phyloP scores from a whole-genome alignment of 2,113 vertebrate genomes.

The Eurypyga helias region DNA sequence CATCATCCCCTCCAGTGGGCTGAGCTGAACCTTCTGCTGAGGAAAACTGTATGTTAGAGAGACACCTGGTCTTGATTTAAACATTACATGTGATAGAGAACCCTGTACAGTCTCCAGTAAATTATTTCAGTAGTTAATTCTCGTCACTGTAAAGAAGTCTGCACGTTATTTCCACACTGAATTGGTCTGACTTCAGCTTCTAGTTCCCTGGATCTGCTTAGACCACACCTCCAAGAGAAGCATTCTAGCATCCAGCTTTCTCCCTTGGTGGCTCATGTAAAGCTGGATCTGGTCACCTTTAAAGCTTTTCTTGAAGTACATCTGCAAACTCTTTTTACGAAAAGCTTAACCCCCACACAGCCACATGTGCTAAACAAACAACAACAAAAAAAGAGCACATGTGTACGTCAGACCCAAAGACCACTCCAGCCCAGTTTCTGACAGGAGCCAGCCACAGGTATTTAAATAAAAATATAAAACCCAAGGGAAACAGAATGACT shows the following conservation, averaged over 20 bases:
- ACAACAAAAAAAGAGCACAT: background rate
- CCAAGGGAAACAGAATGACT: background rate
- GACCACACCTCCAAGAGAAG: background rate
- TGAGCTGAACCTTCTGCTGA: background rate
- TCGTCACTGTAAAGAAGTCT: slow-evolving; percentile 21
- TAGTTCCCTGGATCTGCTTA: background rate
- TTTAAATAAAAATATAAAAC: background rate
- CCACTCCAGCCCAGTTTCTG: background rate
- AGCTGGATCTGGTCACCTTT: background rate
- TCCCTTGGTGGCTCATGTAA: background rate
- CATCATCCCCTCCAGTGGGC: background rate
- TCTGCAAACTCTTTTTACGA: background rate
- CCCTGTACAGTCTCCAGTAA: background rate
- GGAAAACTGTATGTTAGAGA: background rate
- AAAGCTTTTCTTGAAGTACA: background rate
- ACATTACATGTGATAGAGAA: background rate
- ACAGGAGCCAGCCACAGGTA: background rate
- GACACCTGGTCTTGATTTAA: slow-evolving; percentile 37
- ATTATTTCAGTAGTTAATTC: slow-evolving; percentile 36
- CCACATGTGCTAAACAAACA: background rate
- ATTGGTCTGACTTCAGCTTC: background rate
- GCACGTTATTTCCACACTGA: background rate
- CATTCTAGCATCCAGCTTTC: background rate
- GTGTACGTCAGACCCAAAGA: background rate
- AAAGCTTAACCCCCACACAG: background rate